A percentile compares a stretch with the other conserved stretches of the same genome.
phyloP scores from a whole-genome alignment of 2,113 vertebrate genomes.

The Patagioenas fasciata region DNA sequence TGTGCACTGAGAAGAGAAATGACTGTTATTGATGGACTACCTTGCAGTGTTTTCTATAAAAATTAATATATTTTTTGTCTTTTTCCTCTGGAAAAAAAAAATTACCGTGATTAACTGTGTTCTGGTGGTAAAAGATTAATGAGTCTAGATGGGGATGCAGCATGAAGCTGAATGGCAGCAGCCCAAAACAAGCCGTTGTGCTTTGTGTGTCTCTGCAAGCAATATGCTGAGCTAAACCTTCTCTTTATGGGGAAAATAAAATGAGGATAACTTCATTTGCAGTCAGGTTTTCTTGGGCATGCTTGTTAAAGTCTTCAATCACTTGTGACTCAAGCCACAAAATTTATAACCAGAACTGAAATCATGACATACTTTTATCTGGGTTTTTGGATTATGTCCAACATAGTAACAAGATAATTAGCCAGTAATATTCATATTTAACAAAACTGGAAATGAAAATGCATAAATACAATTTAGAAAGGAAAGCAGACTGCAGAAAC shows the following conservation, averaged over 20 bases:
- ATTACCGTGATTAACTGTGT: background rate
- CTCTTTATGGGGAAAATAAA: slow-evolving; percentile 21
- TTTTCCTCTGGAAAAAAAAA: background rate
- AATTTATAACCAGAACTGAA: slow-evolving; percentile 8
- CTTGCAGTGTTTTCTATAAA: slow-evolving; percentile 17
- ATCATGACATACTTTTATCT: background rate
- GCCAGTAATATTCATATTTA: background rate
- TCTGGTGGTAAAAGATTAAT: slow-evolving; percentile 27
- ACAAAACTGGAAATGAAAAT: slow-evolving; percentile 10
- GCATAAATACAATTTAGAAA: background rate
- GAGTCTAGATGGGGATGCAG: background rate
- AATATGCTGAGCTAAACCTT: slow-evolving; percentile 2
- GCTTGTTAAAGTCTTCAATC: slow-evolving; percentile 5
- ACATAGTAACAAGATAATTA: slow-evolving; percentile 14
- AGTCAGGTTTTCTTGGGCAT: slow-evolving; percentile 4
- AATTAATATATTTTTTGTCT: slow-evolving; percentile 14
- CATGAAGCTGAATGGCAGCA: slow-evolving; percentile 23
- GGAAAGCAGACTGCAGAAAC: background rate
- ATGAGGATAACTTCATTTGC: slow-evolving; percentile 41
- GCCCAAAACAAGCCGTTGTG: background rate
- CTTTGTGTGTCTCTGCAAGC: background rate
- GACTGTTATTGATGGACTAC: slow-evolving; percentile 20
- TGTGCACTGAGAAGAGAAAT: slow-evolving; percentile 27
- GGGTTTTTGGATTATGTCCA: slow-evolving; percentile 16
- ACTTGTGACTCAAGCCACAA: background rate